A percentile compares a stretch with the other conserved stretches of the same genome.
Evolutionary conservation across 2,888 invertebrate genomes (phyloP).

Genomic region (Erebia ligea): DNA sequence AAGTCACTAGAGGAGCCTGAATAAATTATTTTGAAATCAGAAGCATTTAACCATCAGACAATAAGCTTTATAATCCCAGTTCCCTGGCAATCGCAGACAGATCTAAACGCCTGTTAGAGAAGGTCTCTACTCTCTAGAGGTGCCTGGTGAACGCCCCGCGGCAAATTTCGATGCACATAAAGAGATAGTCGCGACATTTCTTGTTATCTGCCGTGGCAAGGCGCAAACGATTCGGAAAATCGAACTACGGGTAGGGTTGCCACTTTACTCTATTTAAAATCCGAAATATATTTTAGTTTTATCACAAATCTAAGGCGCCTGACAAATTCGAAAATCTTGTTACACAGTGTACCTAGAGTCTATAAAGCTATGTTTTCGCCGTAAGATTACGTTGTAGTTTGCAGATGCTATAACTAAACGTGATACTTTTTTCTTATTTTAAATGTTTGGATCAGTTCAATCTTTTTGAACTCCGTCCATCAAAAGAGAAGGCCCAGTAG

Average conservation of each 20-base stretch:
- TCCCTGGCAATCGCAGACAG: slow-evolving; percentile 31
- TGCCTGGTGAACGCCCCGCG: slow-evolving; percentile 42
- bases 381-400: too few species aligned
- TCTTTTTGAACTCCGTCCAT: too few species aligned
- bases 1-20: too few species aligned
- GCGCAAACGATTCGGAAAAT: slow-evolving; percentile 79
- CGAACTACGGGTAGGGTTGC: slow-evolving; percentile 50
- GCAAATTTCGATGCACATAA: slow-evolving; percentile 57
- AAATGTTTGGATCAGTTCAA: too few species aligned
- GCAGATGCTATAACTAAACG: too few species aligned
- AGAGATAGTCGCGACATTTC: slow-evolving; percentile 68
- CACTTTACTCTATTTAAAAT: slow-evolving; percentile 22
- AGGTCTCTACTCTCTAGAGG: slow-evolving; percentile 46
- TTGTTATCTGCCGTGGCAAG: slow-evolving; percentile 69
- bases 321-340: too few species aligned
- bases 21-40: too few species aligned
- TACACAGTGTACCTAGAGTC: too few species aligned
- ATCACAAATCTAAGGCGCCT: not conserved
- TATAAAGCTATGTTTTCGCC: too few species aligned
- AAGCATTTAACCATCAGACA: too few species aligned
- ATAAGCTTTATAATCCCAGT: slow-evolving; percentile 26
- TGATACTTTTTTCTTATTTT: too few species aligned
- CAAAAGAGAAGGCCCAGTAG: too few species aligned
- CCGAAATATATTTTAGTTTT: not conserved
- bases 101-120: slow-evolving; percentile 33